Evolutionary conservation across 2,797 vertebrate species (phyloP).

Genomic region (Lepidocolaptes lacrymiger): DNA sequence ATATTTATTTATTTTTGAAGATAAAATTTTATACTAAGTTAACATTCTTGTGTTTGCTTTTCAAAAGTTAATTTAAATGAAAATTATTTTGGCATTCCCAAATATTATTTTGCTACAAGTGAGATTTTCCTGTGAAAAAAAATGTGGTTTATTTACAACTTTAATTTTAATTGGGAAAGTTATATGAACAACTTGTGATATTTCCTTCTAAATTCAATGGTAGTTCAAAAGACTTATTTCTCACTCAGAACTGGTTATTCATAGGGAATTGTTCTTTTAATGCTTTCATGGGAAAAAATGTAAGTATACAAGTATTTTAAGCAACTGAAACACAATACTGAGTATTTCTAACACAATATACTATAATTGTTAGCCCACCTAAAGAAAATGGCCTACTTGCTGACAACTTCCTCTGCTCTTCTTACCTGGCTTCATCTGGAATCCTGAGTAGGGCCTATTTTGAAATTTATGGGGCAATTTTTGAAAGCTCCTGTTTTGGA

Average conservation of each 20-base stretch:
- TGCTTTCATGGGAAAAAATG: neutral
- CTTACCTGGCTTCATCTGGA: neutral
- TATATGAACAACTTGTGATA: neutral
- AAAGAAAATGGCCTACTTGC: neutral
- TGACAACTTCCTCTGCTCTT: neutral
- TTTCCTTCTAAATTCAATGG: neutral
- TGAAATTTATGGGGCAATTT: neutral
- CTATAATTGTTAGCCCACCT: neutral
- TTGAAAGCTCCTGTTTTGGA: neutral
- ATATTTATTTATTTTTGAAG: neutral
- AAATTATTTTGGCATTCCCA: neutral
- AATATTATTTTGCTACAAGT: neutral
- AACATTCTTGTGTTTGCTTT: neutral
- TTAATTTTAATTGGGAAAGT: neutral
- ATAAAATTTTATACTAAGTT: neutral
- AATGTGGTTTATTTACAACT: neutral
- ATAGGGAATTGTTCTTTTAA: neutral
- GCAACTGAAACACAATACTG: neutral
- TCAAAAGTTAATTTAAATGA: neutral
- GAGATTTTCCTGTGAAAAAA: neutral
- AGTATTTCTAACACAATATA: neutral
- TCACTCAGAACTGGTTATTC: neutral
- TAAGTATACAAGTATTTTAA: neutral
- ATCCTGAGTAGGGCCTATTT: neutral
- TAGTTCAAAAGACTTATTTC: neutral